These are phyloP conservation scores for Siniperca obscura DNA, from an alignment of 2,797 vertebrate species.

Conservation along the genomic window DNA sequence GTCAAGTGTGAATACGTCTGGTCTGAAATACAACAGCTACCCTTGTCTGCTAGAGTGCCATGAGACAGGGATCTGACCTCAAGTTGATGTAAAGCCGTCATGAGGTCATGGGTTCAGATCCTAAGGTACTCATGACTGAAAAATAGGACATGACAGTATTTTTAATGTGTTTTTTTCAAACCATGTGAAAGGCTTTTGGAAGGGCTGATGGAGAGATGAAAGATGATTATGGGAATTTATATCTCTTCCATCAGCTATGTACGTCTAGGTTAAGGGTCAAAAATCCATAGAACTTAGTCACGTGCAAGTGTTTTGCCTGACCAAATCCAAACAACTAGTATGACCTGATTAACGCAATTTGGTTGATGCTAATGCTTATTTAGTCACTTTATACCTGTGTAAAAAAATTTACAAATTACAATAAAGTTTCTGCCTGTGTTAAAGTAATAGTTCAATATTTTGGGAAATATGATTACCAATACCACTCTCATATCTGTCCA, in stretches of 20 bases:
- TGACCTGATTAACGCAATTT: background rate
- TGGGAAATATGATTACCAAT: background rate
- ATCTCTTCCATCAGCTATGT: background rate
- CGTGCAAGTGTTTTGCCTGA: background rate
- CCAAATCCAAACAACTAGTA: conserved; percentile 11
- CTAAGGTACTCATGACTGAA: conserved; percentile 29
- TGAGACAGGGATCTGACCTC: conserved; percentile 71
- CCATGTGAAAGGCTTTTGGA: background rate
- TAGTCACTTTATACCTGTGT: background rate
- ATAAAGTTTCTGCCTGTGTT: background rate
- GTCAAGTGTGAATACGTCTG: conserved; percentile 80
- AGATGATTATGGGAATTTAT: conserved; percentile 8
- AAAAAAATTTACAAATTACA: background rate
- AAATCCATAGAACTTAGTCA: background rate
- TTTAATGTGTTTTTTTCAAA: conserved; percentile 15
- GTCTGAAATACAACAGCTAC: conserved; percentile 81
- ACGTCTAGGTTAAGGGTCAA: background rate
- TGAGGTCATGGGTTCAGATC: conserved; percentile 71
- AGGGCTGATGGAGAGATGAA: background rate
- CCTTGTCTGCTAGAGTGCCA: conserved; percentile 78
- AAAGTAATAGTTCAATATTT: background rate
- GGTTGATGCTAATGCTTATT: background rate
- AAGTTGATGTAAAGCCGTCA: conserved; percentile 64
- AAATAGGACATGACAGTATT: conserved; percentile 49
- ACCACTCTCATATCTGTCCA: background rate